Evolutionary conservation across 2,113 vertebrate genomes (phyloP), one percentile per base, ranked within the genome.

Genomic region (Grammomys surdaster): DNA sequence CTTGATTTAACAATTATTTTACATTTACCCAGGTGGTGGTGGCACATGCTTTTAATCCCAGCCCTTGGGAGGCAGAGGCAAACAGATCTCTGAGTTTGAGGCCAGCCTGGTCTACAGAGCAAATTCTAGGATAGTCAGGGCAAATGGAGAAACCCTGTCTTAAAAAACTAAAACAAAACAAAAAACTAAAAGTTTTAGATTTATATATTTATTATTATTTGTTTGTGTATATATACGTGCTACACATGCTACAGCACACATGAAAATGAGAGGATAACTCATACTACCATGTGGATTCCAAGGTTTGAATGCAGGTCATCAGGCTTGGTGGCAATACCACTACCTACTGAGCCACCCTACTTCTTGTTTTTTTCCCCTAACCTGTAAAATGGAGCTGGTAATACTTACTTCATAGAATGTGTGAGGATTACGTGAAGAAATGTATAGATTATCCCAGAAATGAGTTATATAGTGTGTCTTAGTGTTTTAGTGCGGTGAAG

Each of bases 351-450:
- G 8, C 28, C 26, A 33, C 28, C 43, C 28, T 24, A 1, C 40
- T 80, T 95, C 63, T 86, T 48, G 43, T 54, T 16, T 16, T 6
- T 7, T 1, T 0, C 19, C 19, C 54, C 56, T 33, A 48, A 72
- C 69, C 46, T 93, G 51, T 86, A 89, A 96, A 95, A 81, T 93
- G 54, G 72, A 85, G 48, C 16, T 94, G 69, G 36, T 63, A 48
- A 48, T 87, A 60, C 10, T 5, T 93, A 26, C 19, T 56, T 4
- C 13, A 16, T 40, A 90, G 28, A 58, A n/a, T 90, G n/a, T 72
- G 0, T 93, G 65, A 95, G 54, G 43, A 88, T n/a, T 87, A 94
- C 84, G 87, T 80, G 43, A 91, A n/a, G 10, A 56, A 91, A 69
- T 58, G 9, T n/a, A 7, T 48, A 67, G 14, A 31, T 92, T 43